A percentile compares a stretch with the other conserved stretches of the same genome.
Conservation (phyloP, 2,888 invertebrate species). For the Merodon equestris region DNA sequence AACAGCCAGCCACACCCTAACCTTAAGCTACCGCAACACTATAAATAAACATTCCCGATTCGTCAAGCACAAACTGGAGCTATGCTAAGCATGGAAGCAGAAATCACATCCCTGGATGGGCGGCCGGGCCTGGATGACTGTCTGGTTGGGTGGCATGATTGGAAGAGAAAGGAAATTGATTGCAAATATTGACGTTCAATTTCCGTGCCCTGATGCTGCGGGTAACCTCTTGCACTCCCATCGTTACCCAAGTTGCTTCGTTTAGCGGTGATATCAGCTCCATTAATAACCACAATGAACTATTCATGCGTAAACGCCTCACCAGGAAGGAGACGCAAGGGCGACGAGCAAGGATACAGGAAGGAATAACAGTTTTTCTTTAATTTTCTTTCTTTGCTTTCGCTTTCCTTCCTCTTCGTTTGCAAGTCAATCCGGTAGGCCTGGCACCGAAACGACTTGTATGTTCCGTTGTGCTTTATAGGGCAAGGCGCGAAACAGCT, state of each 20-base stretch:
- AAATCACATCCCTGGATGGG: slow-evolving; percentile 7
- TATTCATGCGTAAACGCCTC: not conserved
- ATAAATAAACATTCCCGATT: slow-evolving; percentile 10
- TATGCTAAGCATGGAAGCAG: not conserved
- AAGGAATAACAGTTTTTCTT: too few species aligned
- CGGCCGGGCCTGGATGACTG: too few species aligned
- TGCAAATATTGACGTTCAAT: slow-evolving; percentile 51
- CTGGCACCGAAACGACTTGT: not conserved
- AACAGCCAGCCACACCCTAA: slow-evolving; percentile 3
- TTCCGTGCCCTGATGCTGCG: slow-evolving; percentile 3
- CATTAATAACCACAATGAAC: slow-evolving; percentile 17
- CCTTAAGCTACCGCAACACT: slow-evolving; percentile 15
- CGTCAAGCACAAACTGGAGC: not conserved
- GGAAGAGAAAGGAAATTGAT: slow-evolving; percentile 30
- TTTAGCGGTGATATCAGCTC: slow-evolving; percentile 1
- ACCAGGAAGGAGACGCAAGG: too few species aligned
- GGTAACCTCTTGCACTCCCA: not conserved
- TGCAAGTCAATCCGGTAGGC: not conserved
- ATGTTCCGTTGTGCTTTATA: too few species aligned
- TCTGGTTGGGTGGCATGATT: slow-evolving; percentile 4
- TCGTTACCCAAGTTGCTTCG: too few species aligned
- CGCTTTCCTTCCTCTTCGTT: not conserved
- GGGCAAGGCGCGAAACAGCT: too few species aligned
- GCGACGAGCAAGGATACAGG: too few species aligned
- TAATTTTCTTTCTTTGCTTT: too few species aligned